These are phyloP conservation scores for Chrysocyon brachyurus DNA, from an alignment of 2,797 vertebrate genomes.

Conservation along the genomic window DNA sequence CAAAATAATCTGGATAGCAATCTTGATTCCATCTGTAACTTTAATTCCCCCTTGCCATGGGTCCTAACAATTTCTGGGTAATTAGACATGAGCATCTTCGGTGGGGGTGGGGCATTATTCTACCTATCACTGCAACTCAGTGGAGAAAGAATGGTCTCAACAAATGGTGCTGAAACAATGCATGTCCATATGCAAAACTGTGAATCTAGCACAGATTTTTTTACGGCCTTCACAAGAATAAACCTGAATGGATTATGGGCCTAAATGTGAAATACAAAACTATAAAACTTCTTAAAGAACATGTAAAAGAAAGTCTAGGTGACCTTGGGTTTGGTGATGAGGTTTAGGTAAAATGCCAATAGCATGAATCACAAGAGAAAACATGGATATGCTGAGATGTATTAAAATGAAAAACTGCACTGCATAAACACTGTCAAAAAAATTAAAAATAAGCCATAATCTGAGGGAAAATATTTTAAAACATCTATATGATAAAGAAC, in stretches of 20 bases:
- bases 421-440: not conserved
- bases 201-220: slow-evolving; percentile 9
- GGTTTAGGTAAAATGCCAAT: not conserved
- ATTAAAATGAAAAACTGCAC: not conserved
- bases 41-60: not conserved
- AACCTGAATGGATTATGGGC: not conserved
- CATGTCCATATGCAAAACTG: not conserved
- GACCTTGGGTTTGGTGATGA: not conserved
- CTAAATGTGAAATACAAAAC: slow-evolving; percentile 32
- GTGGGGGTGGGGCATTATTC: not conserved
- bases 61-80: not conserved
- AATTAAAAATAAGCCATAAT: not conserved
- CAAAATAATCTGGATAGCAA: not conserved
- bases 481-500: not conserved
- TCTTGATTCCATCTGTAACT: not conserved
- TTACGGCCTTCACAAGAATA: not conserved
- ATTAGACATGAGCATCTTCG: not conserved
- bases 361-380: not conserved
- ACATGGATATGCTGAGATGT: not conserved
- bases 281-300: not conserved
- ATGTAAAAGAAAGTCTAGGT: not conserved
- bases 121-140: not conserved
- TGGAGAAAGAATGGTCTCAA: not conserved
- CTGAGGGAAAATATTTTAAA: not conserved
- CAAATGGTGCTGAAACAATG: not conserved